Base-by-base conservation (phyloP, 2,797 vertebrate species). In the Liparis tanakae region DNA sequence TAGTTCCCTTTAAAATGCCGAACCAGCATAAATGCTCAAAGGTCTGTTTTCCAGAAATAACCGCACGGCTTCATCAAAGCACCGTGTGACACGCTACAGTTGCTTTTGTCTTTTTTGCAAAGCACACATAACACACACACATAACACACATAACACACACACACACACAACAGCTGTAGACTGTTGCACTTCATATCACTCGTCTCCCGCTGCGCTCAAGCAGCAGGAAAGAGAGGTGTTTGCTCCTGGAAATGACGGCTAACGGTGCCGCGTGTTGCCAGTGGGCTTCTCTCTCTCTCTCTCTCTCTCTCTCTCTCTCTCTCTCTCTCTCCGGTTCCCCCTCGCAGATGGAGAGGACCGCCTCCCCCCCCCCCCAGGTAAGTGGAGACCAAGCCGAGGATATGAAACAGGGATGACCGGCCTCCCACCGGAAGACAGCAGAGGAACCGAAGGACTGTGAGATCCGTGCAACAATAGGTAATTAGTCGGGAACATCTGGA, bases 401-500 rank as follows among this genome's bases (percentile, higher is more conserved):
- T 89, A 89, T 84, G 81, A 88, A 87, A 87, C 86, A 84, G 83
- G 88, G 85, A 93, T 94, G 93, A 91, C 93, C 93, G 91, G 84
- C 81, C 78, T 92, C 93, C 91, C 89, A 46, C 76, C 72, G 85
- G 91, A 92, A 90, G 90, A 88, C 70, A 80, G 72, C 74, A 70
- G 72, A 84, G 86, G 87, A 93, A 90, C 87, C 82, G 74, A 87
- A 87, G 87, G 85, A 88, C 88, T 88, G 75, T 85, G 88, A 89
- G 90, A 89, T 87, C 86, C 81, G 79, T 57, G 86, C 84, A 89
- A 94, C 92, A 94, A 92, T 89, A 90, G 91, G 93, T 94, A 93
- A 95, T 95, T 95, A 95, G 94, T 91, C 80, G 81, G 80, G 85
- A 91, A 92, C 94, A 95, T 94, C 94, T 95, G 81, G 86, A 91